Percentiles rank a stretch among this genome's conserved stretches.
Conservation (phyloP, 2,888 invertebrate species). For the Drosophila longiperda region DNA sequence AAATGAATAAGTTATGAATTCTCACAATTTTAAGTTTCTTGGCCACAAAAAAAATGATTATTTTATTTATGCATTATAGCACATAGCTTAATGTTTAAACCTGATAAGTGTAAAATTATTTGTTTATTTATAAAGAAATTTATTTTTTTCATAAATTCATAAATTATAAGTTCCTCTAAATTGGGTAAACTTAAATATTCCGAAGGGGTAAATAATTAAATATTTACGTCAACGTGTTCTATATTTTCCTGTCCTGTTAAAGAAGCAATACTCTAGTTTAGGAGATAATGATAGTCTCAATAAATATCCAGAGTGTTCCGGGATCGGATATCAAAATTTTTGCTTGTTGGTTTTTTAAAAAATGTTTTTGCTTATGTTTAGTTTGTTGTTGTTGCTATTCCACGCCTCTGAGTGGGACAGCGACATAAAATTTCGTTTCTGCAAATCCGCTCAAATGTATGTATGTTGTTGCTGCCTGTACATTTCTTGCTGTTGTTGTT, state of each 20-base stretch:
- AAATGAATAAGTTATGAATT: background rate
- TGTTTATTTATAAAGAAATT: no score
- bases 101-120: no score
- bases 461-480: constrained; percentile 34
- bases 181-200: no score
- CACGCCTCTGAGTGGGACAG: constrained; percentile 40
- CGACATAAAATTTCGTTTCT: constrained; percentile 52
- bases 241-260: no score
- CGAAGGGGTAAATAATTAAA: no score
- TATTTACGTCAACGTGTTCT: background rate
- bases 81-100: no score
- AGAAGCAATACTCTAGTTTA: background rate
- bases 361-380: background rate
- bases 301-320: background rate
- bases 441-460: constrained; percentile 67
- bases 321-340: background rate
- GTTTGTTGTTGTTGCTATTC: background rate
- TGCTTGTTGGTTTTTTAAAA: background rate
- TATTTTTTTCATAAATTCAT: no score
- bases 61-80: no score
- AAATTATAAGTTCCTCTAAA: no score
- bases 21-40: background rate
- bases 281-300: background rate
- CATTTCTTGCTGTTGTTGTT: constrained; percentile 14
- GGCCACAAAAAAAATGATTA: background rate